phyloP scores from a whole-genome alignment of 2,888 invertebrate species.

The Rhorus exstirpatorius region DNA sequence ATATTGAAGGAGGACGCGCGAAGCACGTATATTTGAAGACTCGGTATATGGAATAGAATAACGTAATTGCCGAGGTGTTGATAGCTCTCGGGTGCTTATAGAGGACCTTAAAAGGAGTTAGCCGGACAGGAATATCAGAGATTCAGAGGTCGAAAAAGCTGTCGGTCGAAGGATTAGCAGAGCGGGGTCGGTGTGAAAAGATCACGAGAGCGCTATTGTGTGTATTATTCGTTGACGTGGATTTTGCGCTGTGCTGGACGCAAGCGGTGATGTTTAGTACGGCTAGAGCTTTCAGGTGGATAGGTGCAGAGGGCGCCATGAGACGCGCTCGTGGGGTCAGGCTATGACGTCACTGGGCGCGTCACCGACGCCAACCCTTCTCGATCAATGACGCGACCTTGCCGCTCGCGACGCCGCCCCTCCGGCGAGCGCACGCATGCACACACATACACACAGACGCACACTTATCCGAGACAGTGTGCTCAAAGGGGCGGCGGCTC shows the following conservation, averaged over 20 bases:
- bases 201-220: constrained; percentile 29
- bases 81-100: constrained; percentile 17
- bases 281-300: constrained; percentile 51
- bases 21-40: constrained; percentile 4
- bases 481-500: constrained; percentile 85
- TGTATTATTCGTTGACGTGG: constrained; percentile 48
- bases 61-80: constrained; percentile 2
- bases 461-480: constrained; percentile 67
- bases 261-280: constrained; percentile 66
- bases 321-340: constrained; percentile 76
- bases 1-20: constrained; percentile 1
- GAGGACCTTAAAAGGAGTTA: background rate
- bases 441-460: constrained; percentile 58
- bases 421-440: constrained; percentile 49
- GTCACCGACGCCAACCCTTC: constrained; percentile 81
- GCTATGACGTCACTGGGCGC: constrained; percentile 83
- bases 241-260: constrained; percentile 49
- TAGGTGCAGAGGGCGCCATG: constrained; percentile 75
- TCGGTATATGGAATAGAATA: constrained; percentile 5
- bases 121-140: constrained; percentile 41
- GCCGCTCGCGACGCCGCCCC: constrained; percentile 75
- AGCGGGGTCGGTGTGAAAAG: constrained; percentile 21
- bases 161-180: constrained; percentile 12
- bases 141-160: constrained; percentile 38
- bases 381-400: constrained; percentile 86